phyloP scores from a whole-genome alignment of 2,113 vertebrate species.

The Pyrgilauda ruficollis region DNA sequence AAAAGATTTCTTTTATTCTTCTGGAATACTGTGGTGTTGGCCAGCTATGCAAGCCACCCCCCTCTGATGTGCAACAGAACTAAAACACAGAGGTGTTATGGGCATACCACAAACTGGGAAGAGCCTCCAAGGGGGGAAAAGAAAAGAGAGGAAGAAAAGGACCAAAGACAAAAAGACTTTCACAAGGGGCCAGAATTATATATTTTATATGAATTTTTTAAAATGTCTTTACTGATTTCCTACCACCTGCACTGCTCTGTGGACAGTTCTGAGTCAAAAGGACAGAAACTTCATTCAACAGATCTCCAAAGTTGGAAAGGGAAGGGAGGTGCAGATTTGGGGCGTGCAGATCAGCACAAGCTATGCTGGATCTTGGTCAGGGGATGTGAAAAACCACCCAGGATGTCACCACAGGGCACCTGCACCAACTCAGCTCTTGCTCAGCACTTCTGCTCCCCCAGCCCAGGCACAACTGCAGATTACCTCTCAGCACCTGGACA shows the following conservation, averaged over 20 bases:
- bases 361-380: not conserved
- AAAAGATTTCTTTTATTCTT: not conserved
- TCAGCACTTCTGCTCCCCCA: not conserved
- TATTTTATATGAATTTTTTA: too few species aligned
- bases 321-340: not conserved
- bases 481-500: not conserved
- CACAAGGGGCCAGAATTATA: not conserved
- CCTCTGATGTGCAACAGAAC: not conserved
- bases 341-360: not conserved
- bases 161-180: not conserved
- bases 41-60: not conserved
- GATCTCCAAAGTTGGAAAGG: not conserved
- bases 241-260: not conserved
- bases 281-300: not conserved
- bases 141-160: not conserved
- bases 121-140: accelerated
- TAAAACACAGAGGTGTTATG: not conserved
- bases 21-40: not conserved
- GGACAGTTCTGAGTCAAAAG: not conserved
- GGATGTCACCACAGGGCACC: not conserved
- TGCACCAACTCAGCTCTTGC: not conserved
- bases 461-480: not conserved
- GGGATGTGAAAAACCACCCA: not conserved
- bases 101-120: not conserved
- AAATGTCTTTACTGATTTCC: not conserved